Conservation (phyloP, 1,140 invertebrate species). For the Babylonia areolata region DNA sequence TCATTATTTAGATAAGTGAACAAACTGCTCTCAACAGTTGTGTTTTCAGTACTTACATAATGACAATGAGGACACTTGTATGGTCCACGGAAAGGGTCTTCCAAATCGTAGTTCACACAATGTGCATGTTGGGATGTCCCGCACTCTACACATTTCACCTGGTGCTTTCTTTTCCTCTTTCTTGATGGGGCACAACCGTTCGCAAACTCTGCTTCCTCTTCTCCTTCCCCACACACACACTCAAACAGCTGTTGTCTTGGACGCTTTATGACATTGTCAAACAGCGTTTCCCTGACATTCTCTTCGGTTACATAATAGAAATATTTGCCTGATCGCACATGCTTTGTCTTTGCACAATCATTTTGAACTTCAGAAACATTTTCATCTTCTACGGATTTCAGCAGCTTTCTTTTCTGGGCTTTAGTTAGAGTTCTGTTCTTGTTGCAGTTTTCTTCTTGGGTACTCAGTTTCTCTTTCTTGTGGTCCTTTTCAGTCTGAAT, state of each 20-base stretch:
- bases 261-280: not conserved
- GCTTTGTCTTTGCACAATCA: not conserved
- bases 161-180: conserved; percentile 43
- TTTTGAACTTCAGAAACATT: not conserved
- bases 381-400: not conserved
- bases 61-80: conserved; percentile 83
- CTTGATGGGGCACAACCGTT: conserved; percentile 21
- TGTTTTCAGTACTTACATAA: conserved; percentile 67
- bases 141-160: conserved; percentile 79
- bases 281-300: not conserved
- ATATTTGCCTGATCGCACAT: not conserved
- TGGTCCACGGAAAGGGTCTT: conserved; percentile 61
- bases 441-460: not conserved
- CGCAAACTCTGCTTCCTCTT: conserved; percentile 46
- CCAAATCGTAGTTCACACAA: conserved; percentile 80
- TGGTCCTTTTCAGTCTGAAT: not conserved
- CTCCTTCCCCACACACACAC: conserved; percentile 67
- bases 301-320: not conserved
- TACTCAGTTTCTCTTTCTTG: not conserved
- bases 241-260: conserved; percentile 64
- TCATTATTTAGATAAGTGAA: no score
- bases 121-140: conserved; percentile 79
- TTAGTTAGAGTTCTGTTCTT: not conserved
- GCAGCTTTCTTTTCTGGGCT: not conserved
- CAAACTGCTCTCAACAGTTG: not conserved